Evolutionary conservation across 2,113 vertebrate genomes (phyloP).

Genomic region (Onychorhynchus coronatus): DNA sequence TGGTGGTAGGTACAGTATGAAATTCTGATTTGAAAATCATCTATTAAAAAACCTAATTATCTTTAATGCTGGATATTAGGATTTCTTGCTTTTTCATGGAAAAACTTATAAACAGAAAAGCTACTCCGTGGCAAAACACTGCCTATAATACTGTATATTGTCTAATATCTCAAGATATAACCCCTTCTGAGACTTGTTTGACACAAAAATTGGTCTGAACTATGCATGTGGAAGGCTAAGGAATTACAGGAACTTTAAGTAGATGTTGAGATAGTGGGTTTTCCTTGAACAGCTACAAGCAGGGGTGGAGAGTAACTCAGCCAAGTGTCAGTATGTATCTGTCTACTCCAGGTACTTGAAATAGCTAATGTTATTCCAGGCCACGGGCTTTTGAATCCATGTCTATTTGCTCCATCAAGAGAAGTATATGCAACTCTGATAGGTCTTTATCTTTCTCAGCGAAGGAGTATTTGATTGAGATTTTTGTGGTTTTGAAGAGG

Average conservation of each 20-base stretch:
- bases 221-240: neutral
- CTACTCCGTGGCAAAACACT: neutral
- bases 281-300: neutral
- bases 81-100: neutral
- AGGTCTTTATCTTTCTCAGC: neutral
- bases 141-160: neutral
- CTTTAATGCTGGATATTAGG: neutral
- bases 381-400: neutral
- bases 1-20: neutral
- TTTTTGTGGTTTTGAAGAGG: neutral
- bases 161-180: neutral
- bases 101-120: neutral
- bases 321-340: neutral
- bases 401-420: neutral
- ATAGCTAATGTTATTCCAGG: neutral
- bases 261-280: neutral
- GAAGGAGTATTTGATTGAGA: neutral
- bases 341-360: neutral
- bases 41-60: neutral
- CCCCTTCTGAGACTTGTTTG: neutral
- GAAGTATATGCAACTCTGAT: neutral
- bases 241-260: constrained; percentile 10
- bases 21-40: neutral
- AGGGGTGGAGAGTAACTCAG: neutral
- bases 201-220: neutral